Conservation (phyloP, 2,797 vertebrate species). For the Cuculus canorus region DNA sequence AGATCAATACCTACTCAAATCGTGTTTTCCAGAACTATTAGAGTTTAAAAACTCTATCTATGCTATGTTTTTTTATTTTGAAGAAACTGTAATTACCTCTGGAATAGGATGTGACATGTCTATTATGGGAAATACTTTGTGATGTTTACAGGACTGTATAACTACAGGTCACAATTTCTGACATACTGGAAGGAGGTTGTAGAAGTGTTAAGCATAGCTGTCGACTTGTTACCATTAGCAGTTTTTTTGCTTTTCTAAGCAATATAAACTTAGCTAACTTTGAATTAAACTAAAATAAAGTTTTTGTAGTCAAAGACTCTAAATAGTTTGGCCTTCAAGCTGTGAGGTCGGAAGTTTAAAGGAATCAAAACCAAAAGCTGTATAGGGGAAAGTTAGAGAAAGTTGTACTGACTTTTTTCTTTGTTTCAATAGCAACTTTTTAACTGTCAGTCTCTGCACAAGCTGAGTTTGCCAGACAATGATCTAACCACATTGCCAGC, state of each 20-base stretch:
- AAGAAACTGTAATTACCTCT: not conserved
- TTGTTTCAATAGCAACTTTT: conserved; percentile 92
- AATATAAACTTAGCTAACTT: not conserved
- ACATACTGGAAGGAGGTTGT: not conserved
- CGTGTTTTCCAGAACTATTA: not conserved
- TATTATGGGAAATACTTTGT: not conserved
- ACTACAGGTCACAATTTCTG: not conserved
- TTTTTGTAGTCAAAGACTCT: not conserved
- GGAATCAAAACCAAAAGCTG: conserved; percentile 6
- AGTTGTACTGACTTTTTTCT: conserved; percentile 36
- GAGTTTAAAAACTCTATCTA: not conserved
- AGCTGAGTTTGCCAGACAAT: conserved; percentile 98
- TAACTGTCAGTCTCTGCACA: conserved; percentile 96
- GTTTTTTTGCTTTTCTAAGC: not conserved
- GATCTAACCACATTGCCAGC: conserved; percentile 93
- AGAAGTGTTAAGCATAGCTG: not conserved
- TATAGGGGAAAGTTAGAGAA: conserved; percentile 25
- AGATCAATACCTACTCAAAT: not conserved
- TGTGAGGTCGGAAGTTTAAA: not conserved
- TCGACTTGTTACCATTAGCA: not conserved
- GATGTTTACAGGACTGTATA: not conserved
- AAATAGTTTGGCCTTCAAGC: not conserved
- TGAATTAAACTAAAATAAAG: not conserved
- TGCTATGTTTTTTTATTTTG: not conserved
- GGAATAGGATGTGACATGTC: not conserved